These are phyloP conservation scores for Laticauda laticaudata DNA, from an alignment of 2,113 vertebrate species.

Conservation along the genomic window DNA sequence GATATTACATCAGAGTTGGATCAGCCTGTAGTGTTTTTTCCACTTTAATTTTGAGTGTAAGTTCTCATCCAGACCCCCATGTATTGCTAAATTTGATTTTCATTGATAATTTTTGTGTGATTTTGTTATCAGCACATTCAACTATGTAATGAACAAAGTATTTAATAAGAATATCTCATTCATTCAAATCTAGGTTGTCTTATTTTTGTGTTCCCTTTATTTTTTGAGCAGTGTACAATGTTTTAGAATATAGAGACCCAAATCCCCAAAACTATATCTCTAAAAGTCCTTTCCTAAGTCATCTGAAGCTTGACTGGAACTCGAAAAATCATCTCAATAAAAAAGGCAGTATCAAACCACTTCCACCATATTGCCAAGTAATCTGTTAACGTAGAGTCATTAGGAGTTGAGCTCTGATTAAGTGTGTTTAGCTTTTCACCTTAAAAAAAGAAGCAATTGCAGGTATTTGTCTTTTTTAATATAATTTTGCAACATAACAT, in stretches of 20 bases:
- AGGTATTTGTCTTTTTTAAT: constrained; percentile 55
- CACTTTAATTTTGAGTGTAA: no score
- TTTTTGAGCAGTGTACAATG: not conserved
- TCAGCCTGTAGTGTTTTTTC: no score
- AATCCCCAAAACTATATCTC: not conserved
- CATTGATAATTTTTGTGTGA: no score
- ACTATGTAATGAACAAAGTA: no score
- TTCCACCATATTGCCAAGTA: not conserved
- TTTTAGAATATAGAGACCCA: not conserved
- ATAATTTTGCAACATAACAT: constrained; percentile 57
- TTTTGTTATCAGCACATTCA: no score
- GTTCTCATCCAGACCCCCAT: no score
- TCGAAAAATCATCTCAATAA: constrained; percentile 1
- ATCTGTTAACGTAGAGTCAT: not conserved
- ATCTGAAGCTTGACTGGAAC: not conserved
- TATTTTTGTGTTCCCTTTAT: no score
- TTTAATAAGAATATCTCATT: no score
- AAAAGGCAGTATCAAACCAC: not conserved
- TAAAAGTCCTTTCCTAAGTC: not conserved
- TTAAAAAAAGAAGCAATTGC: not conserved
- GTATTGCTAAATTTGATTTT: no score
- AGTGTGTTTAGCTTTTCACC: constrained; percentile 17
- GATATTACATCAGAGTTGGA: no score
- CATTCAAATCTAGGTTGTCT: no score
- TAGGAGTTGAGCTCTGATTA: not conserved